A percentile compares a stretch with the other conserved stretches of the same genome.
Conservation (phyloP, 2,888 invertebrate genomes). For the Megalurothrips usitatus region DNA sequence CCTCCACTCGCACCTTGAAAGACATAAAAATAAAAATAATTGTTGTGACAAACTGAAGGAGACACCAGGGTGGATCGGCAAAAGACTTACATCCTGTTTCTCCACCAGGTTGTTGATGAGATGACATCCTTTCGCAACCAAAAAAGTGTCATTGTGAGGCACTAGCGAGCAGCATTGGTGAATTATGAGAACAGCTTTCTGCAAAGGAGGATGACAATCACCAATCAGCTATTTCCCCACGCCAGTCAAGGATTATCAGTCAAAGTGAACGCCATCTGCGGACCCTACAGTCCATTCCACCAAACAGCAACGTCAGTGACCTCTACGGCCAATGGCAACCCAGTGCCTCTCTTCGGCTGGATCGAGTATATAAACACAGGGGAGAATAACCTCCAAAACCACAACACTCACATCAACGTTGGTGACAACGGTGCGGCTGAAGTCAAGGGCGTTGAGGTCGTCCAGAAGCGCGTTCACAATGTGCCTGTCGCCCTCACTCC, state of each 20-base stretch:
- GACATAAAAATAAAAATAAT: conserved; percentile 51
- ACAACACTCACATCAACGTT: conserved; percentile 46
- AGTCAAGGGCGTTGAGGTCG: conserved; percentile 61
- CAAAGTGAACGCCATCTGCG: background rate
- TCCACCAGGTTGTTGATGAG: conserved; percentile 54
- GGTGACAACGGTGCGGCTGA: conserved; percentile 50
- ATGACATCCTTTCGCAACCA: conserved; percentile 57
- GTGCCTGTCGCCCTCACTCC: conserved; percentile 39
- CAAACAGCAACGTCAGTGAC: background rate
- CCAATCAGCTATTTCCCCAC: too few relatives aligned
- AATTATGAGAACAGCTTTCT: conserved; percentile 37
- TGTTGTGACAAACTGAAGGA: background rate
- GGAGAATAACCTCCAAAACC: background rate
- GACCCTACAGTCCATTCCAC: background rate
- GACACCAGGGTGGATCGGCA: conserved; percentile 32
- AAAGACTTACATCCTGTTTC: conserved; percentile 52
- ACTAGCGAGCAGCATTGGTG: conserved; percentile 38
- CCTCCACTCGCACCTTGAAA: conserved; percentile 43
- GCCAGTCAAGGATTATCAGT: background rate
- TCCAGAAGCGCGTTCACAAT: conserved; percentile 54
- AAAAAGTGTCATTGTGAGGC: conserved; percentile 50
- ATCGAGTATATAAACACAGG: background rate
- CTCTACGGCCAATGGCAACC: too few relatives aligned
- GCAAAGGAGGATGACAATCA: conserved; percentile 20
- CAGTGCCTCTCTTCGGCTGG: too few relatives aligned